Conservation (phyloP, 2,113 vertebrate species). For the Pantherophis guttatus region DNA sequence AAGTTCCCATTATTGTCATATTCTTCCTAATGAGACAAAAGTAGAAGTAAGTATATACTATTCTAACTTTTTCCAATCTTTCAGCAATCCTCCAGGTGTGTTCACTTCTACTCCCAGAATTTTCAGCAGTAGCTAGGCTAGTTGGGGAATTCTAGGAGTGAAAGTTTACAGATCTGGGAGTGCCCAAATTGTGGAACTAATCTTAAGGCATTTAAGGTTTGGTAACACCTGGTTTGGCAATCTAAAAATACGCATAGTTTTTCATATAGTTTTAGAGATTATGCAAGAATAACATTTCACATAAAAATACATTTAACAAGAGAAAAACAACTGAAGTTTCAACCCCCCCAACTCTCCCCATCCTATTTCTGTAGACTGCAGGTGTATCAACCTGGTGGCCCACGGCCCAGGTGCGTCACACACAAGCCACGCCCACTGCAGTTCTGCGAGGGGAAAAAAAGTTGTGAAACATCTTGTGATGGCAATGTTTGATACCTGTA, state of each 20-base stretch:
- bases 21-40: not conserved
- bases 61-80: not conserved
- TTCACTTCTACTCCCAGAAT: not conserved
- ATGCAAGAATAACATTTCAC: not conserved
- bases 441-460: no score
- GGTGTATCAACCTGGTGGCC: no score
- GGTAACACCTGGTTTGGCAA: not conserved
- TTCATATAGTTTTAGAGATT: not conserved
- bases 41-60: not conserved
- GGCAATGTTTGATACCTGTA: no score
- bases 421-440: no score
- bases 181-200: not conserved
- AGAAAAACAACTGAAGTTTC: not conserved
- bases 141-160: not conserved
- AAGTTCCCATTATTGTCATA: not conserved
- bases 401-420: no score
- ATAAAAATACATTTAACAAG: not conserved
- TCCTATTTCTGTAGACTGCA: no score
- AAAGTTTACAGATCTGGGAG: not conserved
- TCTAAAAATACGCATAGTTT: not conserved
- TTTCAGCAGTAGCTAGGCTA: not conserved
- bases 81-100: not conserved
- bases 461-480: no score
- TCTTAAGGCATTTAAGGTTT: not conserved
- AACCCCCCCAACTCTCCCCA: not conserved